Percentiles rank a stretch among this genome's conserved stretches.
These are phyloP conservation scores for Physella acuta DNA, from an alignment of 1,140 invertebrate genomes.

Conservation along the genomic window DNA sequence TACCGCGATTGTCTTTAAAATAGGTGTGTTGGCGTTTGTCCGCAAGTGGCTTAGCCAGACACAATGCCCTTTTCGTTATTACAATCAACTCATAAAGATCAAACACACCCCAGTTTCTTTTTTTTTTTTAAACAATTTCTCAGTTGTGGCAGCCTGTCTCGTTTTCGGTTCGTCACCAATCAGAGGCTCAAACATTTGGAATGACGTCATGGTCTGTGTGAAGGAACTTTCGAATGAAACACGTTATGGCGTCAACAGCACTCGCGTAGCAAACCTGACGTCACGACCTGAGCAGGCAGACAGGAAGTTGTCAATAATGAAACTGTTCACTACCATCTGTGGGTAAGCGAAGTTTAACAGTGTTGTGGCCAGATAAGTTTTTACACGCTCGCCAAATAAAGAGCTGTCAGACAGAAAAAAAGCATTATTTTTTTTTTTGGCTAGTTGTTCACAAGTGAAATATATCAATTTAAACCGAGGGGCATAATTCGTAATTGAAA, in stretches of 20 bases:
- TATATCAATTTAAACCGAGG: neutral
- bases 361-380: no score
- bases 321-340: slow-evolving; percentile 19
- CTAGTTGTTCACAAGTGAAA: neutral
- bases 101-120: no score
- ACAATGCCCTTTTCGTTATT: no score
- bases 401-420: neutral
- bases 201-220: slow-evolving; percentile 10
- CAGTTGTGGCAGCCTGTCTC: no score
- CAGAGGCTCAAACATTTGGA: neutral
- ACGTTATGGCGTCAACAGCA: neutral
- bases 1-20: no score
- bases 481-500: neutral
- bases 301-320: slow-evolving; percentile 16
- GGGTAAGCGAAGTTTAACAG: neutral
- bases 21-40: no score
- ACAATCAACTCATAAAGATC: no score
- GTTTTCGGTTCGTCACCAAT: no score
- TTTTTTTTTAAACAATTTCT: no score
- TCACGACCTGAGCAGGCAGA: neutral
- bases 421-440: neutral
- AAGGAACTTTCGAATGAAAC: neutral
- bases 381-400: no score
- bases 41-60: no score
- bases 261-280: neutral